Percentiles rank a stretch among this genome's conserved stretches.
Evolutionary conservation across 2,797 vertebrate species (phyloP).

Genomic region (Sternotherus odoratus): DNA sequence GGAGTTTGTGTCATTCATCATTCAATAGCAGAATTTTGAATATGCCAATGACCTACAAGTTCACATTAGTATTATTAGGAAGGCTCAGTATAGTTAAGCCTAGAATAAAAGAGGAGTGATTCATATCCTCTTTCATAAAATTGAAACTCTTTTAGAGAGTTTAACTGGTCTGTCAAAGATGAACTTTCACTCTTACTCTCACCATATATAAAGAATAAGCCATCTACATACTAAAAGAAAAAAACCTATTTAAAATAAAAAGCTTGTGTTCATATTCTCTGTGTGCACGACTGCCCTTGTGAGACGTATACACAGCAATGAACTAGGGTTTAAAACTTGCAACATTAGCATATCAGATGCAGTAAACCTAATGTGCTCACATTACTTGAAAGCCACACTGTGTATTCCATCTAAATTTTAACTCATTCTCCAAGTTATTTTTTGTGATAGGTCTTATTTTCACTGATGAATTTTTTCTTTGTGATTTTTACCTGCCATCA

Average conservation of each 20-base stretch:
- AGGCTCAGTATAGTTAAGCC: not conserved
- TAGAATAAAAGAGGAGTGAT: not conserved
- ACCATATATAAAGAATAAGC: not conserved
- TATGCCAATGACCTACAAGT: not conserved
- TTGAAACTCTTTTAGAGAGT: not conserved
- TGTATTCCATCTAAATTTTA: not conserved
- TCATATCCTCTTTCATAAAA: not conserved
- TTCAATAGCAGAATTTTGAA: not conserved
- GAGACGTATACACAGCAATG: not conserved
- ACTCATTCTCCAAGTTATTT: not conserved
- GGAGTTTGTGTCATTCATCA: not conserved
- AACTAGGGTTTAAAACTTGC: not conserved
- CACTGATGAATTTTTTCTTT: not conserved
- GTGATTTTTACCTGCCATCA: not conserved
- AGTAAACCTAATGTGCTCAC: not conserved
- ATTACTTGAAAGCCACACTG: not conserved
- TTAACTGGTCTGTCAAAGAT: not conserved
- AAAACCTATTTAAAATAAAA: not conserved
- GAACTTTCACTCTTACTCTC: not conserved
- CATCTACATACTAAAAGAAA: not conserved
- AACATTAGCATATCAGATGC: not conserved
- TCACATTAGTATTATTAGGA: not conserved
- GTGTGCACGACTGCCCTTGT: not conserved
- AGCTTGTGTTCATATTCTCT: not conserved
- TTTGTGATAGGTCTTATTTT: not conserved